Conservation (phyloP, 2,888 invertebrate species). For the Sylvicola cinctus region DNA sequence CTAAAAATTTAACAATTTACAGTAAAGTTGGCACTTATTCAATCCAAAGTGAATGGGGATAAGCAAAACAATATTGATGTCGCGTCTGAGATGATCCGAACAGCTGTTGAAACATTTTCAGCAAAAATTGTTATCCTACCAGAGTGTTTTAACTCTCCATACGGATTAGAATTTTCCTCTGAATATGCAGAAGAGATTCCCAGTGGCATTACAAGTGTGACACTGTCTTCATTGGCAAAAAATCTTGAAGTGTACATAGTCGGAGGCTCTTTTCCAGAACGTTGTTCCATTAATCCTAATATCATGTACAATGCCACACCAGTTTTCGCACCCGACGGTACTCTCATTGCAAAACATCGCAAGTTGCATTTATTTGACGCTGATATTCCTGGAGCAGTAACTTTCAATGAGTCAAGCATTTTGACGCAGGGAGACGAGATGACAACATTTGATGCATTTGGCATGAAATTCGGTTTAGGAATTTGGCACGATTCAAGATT, state of each 20-base stretch:
- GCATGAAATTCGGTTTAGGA: constrained; percentile 64
- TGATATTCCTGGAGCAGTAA: constrained; percentile 80
- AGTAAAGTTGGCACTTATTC: constrained; percentile 56
- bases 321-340: constrained; percentile 60
- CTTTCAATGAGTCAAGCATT: constrained; percentile 78
- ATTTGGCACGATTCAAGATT: constrained; percentile 93
- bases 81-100: constrained; percentile 47
- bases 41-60: constrained; percentile 53
- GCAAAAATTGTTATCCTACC: constrained; percentile 48
- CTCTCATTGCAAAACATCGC: constrained; percentile 57
- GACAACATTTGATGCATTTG: constrained; percentile 48
- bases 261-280: constrained; percentile 82
- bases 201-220: constrained; percentile 47
- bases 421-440: constrained; percentile 54
- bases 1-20: no score
- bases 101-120: constrained; percentile 38
- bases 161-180: constrained; percentile 68
- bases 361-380: constrained; percentile 94
- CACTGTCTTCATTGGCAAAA: constrained; percentile 53
- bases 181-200: constrained; percentile 76
- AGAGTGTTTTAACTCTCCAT: constrained; percentile 91
- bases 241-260: constrained; percentile 59
- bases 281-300: constrained; percentile 28
- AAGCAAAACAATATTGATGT: constrained; percentile 54
- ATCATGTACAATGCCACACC: constrained; percentile 74